Evolutionary conservation across 1,140 invertebrate species (phyloP), one percentile per base, ranked within the genome.

Genomic region (Trichonephila inaurata): DNA sequence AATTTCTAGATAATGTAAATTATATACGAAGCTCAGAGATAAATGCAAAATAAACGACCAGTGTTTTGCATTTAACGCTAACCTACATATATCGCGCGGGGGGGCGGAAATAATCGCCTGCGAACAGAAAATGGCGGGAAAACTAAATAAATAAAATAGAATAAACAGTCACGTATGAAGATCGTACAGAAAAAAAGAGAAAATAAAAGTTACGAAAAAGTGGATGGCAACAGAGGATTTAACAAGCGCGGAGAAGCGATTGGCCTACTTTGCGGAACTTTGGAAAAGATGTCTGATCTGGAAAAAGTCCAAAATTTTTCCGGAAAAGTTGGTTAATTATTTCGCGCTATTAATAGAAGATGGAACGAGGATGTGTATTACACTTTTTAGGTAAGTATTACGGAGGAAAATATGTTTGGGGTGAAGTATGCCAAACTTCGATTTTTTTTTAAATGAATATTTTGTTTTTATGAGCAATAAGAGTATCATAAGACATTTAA

Each of bases 261-360:
- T 77, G 69, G 14, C 69, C 69, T 77, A 77, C 12, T 77, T 77
- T 77, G 16, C 28, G 28, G 16, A 77, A 77, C 24, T 77, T 77
- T 8, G 69, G n/a, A 28, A 33, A n/a, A 24, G 64, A 66, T 66
- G 21, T 66, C 21, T 16, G 28, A 33, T 77, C 69, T 77, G 69
- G 69, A 77, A 77, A 77, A 33, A 18, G 69, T 77, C 69, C 69
- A 77, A 77, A 33, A 77, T 77, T 33, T 16, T 4, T 1, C 69
- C 24, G 28, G 28, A 24, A 77, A 77, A 77, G 69, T 77, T 77
- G 24, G 69, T 77, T 77, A 77, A 77, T 77, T 77, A 77, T 77
- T 77, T 77, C 19, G 28, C 14, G 12, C 69, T 77, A 77, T 77
- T 77, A 77, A 77, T 77, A 77, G 24, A 77, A 77, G 12, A 77